phyloP scores from a whole-genome alignment of 1,140 invertebrate species.

The Brachionus koreanus region DNA sequence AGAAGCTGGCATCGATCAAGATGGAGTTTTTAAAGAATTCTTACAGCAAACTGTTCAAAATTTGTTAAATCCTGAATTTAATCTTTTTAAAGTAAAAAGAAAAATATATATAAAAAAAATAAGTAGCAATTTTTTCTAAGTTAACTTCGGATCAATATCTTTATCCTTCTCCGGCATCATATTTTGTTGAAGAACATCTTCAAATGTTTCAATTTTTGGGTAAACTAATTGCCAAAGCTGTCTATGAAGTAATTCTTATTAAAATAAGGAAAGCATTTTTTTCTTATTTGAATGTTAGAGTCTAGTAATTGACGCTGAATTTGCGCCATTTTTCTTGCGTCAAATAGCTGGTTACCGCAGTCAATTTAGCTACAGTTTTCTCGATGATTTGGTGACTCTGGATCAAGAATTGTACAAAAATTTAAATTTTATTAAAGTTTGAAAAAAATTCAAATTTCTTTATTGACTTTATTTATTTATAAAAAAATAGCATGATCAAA shows the following conservation, averaged over 20 bases:
- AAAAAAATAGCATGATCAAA: slow-evolving; percentile 72
- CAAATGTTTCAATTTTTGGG: slow-evolving; percentile 96
- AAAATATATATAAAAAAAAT: neutral
- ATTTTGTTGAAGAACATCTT: slow-evolving; percentile 80
- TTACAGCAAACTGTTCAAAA: slow-evolving; percentile 92
- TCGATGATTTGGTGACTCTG: slow-evolving; percentile 92
- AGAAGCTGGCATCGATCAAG: slow-evolving; percentile 98
- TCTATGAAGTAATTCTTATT: slow-evolving; percentile 68
- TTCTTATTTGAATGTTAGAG: slow-evolving; percentile 65
- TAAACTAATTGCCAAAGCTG: slow-evolving; percentile 91
- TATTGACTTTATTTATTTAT: neutral
- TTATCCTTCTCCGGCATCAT: slow-evolving; percentile 65
- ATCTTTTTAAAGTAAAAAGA: slow-evolving; percentile 64
- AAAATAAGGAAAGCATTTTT: neutral
- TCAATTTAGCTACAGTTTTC: slow-evolving; percentile 79
- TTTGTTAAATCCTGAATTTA: slow-evolving; percentile 93
- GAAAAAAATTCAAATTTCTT: slow-evolving; percentile 47
- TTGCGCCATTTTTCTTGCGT: slow-evolving; percentile 95
- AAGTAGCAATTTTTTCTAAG: slow-evolving; percentile 56
- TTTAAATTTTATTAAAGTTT: slow-evolving; percentile 82
- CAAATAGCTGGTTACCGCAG: slow-evolving; percentile 91
- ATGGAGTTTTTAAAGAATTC: slow-evolving; percentile 97
- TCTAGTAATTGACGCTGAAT: slow-evolving; percentile 96
- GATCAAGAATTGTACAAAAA: slow-evolving; percentile 93
- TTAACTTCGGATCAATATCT: slow-evolving; percentile 86